Percentiles rank a stretch among this genome's conserved stretches.
Conservation (phyloP, 2,113 vertebrate genomes). For the Dryoscopus gambensis region DNA sequence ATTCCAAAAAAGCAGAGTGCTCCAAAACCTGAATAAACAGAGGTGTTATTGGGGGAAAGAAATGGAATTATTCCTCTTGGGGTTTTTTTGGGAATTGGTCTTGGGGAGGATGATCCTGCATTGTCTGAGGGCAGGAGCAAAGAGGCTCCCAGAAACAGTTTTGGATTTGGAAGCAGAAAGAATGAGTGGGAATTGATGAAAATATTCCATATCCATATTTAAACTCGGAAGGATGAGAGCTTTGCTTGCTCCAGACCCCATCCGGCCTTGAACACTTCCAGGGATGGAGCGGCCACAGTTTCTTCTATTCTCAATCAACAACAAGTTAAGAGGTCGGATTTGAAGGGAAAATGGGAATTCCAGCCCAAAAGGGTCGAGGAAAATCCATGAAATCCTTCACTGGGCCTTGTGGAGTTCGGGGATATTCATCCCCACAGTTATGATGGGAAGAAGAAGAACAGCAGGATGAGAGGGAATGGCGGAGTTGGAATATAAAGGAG, state of each 20-base stretch:
- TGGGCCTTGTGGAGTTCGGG: too few species aligned
- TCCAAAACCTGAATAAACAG: neutral
- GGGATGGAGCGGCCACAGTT: neutral
- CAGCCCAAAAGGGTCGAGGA: neutral
- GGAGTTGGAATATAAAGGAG: neutral
- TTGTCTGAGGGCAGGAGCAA: neutral
- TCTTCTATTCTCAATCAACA: neutral
- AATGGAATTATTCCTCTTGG: neutral
- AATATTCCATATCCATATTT: neutral
- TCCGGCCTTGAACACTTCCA: neutral
- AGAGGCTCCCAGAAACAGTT: neutral
- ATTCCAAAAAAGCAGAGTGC: neutral
- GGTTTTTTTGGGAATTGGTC: neutral
- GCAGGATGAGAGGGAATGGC: neutral
- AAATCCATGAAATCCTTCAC: rapidly evolving
- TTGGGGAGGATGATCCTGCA: neutral
- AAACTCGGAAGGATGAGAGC: neutral
- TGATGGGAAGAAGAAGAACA: neutral
- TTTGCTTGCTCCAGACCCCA: neutral
- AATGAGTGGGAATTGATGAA: neutral
- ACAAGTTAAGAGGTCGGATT: neutral
- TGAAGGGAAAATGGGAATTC: neutral
- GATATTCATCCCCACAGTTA: too few species aligned
- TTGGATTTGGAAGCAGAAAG: neutral
- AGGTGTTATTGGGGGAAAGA: rapidly evolving